phyloP scores from a whole-genome alignment of 1,140 invertebrate species.

The Ceratoteleas bidentatus region DNA sequence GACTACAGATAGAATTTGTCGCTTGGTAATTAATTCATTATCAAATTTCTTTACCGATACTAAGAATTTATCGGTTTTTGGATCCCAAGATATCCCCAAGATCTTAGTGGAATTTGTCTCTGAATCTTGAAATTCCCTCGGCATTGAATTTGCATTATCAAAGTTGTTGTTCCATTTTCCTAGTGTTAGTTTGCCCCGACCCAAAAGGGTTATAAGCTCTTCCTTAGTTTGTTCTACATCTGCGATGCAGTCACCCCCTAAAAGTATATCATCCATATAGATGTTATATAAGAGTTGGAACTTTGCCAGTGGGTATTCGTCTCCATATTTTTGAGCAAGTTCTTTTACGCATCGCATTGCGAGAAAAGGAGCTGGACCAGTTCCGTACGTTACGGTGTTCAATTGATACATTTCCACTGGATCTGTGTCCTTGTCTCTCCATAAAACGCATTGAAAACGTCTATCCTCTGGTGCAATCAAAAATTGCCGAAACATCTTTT shows the following conservation, averaged over 20 bases:
- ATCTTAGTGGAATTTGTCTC: not conserved
- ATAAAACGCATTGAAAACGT: conserved; percentile 4
- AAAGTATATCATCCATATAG: conserved; percentile 10
- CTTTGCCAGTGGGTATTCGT: not conserved
- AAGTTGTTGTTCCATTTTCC: not conserved
- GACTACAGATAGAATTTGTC: not conserved
- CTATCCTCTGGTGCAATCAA: not conserved
- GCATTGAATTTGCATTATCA: too few relatives aligned
- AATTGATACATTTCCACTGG: not conserved
- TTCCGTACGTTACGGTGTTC: conserved; percentile 10
- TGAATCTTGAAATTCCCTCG: not conserved
- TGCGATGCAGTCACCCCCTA: not conserved
- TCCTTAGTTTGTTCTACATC: not conserved
- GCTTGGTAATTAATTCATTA: not conserved
- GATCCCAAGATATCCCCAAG: not conserved
- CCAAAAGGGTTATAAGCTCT: not conserved
- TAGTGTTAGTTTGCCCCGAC: not conserved
- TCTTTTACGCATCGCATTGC: not conserved
- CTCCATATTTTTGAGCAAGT: not conserved
- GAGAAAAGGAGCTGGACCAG: not conserved
- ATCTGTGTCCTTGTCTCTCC: not conserved
- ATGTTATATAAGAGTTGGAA: not conserved
- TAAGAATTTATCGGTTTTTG: not conserved
- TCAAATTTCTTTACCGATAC: not conserved
- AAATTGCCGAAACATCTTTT: conserved; percentile 22